These are phyloP conservation scores for Cirrhinus mrigala DNA, from an alignment of 2,797 vertebrate genomes.

Conservation along the genomic window DNA sequence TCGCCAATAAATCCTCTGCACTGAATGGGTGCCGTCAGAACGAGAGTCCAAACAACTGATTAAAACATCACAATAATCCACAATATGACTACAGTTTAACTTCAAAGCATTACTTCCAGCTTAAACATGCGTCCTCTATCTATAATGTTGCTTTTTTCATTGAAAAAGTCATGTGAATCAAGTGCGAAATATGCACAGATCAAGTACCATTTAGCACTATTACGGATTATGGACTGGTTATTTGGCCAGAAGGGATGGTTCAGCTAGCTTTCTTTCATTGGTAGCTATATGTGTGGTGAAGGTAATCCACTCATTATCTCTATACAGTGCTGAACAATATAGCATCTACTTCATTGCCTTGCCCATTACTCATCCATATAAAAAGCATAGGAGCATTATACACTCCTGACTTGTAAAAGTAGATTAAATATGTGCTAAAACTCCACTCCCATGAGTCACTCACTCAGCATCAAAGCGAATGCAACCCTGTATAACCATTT, in stretches of 20 bases:
- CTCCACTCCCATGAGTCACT: conserved; percentile 1
- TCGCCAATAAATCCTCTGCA: no score
- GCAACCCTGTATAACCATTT: background rate
- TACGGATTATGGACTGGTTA: background rate
- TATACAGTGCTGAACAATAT: conserved; percentile 6
- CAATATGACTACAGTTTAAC: background rate
- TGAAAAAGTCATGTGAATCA: background rate
- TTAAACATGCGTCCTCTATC: background rate
- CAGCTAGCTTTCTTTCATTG: background rate
- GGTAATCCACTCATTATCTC: conserved; percentile 1
- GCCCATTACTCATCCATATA: conserved; percentile 9
- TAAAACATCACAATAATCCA: background rate
- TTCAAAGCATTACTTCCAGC: background rate
- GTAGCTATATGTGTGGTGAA: background rate
- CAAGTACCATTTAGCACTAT: background rate
- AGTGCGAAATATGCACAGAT: background rate
- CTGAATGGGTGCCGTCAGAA: background rate
- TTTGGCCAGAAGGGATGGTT: background rate
- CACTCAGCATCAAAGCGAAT: conserved; percentile 13
- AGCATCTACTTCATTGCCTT: background rate
- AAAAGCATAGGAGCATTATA: background rate
- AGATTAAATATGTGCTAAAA: conserved; percentile 6
- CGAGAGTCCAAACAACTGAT: background rate
- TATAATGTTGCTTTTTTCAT: background rate
- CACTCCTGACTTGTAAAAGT: conserved; percentile 1